Evolutionary conservation across 35 echinoderm and acorn worm species (phyloP), one percentile per base, ranked within the genome.

Genomic region (Apostichopus californicus): DNA sequence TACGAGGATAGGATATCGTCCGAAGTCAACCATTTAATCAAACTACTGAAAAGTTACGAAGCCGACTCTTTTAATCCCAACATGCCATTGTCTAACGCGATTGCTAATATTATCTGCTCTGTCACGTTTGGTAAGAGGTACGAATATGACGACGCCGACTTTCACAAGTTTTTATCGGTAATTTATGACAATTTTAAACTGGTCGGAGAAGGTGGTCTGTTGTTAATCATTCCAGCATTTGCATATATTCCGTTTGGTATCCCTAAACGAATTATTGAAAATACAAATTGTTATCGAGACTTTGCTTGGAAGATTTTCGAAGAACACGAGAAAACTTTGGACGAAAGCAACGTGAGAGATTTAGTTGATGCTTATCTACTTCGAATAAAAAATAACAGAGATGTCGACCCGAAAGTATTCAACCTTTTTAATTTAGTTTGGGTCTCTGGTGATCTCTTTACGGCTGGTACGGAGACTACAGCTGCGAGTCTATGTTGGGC

Each of bases 391-490:
- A 94, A 94, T 18, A 57, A 63, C 25, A 61, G 91, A 73, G 57
- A 83, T 58, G 64, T 28, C 24, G 11, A 87, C 8, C 20, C 70
- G 9, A 77, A 90, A 75, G 55, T 80, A 24, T 94, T 94, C 66
- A 90, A 90, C 54, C 60, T 90, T 12, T 64, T 64, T 21, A 90
- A 94, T 25, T 54, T 94, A 11, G n/a, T 66, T 1, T 94, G 61
- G 57, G 66, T 94, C 2, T 78, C 80, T 55, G 77, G 59, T 9
- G 93, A 94, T 77, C 79, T 98, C 21, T 98, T 98, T 78, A 73
- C 73, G 8, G 96, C 96, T 54, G 96, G 94, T 11, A 94, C 94
- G 13, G 96, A 95, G 34, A 98, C 96, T 73, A 93, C 90, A 46
- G 81, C 92, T 25, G 79, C 92, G 10, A 93, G 90, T 0, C 79